A percentile compares a stretch with the other conserved stretches of the same genome.
These are phyloP conservation scores for Lutjanus argentimaculatus DNA, from an alignment of 2,797 vertebrate species.

Conservation along the genomic window DNA sequence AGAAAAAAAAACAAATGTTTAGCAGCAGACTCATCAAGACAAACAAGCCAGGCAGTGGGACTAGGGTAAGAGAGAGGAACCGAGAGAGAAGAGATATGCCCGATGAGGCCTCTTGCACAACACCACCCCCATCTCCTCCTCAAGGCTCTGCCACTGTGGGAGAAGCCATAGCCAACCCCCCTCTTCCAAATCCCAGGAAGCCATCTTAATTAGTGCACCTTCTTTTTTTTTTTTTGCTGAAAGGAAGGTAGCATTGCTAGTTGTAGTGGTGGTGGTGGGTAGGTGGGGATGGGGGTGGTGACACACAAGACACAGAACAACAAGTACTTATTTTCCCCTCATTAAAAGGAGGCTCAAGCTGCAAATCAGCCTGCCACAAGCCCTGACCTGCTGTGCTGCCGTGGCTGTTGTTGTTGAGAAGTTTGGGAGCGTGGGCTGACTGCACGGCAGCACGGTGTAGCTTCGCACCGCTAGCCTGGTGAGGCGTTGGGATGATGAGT, in stretches of 20 bases:
- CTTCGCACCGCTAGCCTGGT: constrained; percentile 62
- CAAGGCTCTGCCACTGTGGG: constrained; percentile 66
- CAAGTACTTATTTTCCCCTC: constrained; percentile 83
- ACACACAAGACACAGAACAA: constrained; percentile 77
- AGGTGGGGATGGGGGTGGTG: constrained; percentile 72
- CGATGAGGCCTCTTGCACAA: constrained; percentile 56
- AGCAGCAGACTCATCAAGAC: constrained; percentile 66
- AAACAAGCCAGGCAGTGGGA: constrained; percentile 63
- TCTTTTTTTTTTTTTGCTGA: constrained; percentile 58
- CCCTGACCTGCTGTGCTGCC: constrained; percentile 76
- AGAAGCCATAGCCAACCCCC: constrained; percentile 53
- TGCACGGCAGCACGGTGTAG: constrained; percentile 58
- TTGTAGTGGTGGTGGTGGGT: constrained; percentile 58
- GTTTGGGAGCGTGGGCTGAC: constrained; percentile 78
- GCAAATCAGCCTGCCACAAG: constrained; percentile 82
- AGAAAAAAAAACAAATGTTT: constrained; percentile 62
- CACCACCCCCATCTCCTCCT: constrained; percentile 71
- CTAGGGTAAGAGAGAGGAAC: constrained; percentile 42
- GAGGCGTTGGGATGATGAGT: constrained; percentile 74
- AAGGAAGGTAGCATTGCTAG: constrained; percentile 67
- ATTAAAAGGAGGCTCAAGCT: constrained; percentile 80
- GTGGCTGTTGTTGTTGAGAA: constrained; percentile 71
- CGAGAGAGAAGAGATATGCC: constrained; percentile 52
- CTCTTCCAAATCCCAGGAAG: constrained; percentile 74
- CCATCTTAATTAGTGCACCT: constrained; percentile 81